Evolutionary conservation across 2,888 invertebrate genomes (phyloP), one percentile per base, ranked within the genome.

Genomic region (Alloplasta piceator): DNA sequence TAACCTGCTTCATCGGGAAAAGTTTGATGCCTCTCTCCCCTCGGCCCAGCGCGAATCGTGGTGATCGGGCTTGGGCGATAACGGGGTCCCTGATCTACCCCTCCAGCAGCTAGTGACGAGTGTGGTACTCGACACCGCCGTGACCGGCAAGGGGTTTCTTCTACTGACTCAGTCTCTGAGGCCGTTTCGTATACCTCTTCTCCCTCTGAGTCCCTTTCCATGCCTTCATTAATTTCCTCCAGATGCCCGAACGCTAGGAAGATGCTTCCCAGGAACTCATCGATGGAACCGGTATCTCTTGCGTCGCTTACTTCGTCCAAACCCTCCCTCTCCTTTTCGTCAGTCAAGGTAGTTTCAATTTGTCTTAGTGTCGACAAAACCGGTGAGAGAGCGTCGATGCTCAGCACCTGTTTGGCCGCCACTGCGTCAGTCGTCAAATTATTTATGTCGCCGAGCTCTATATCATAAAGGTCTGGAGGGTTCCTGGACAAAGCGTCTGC

Each of bases 401-500:
- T 70, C 60, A 48, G 9, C 14, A 38, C 48, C 14, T 70, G 70
- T 10, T 60, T 39, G 36, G 48, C 38, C 58, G 70, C 3, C 14
- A 6, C 36, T 6, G 12, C 3, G 39, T 55, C 67, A 14, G 41
- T 14, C 48, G 46, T 48, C 7, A 6, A 5, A 10, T 56, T 48
- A 12, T 52, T 16, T n/a, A 12, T 64, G 2, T 63, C 12, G 63
- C 64, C 61, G 7, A 6, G 52, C n/a, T 16, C 9, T 26, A 43
- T 55, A 7, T 72, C 63, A 4, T 73, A 38, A 6, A 64, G 56
- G 56, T 73, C 50, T 0, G 64, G 56, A 36, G 66, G 72, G 46
- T 78, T 75, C 12, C 50, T 43, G 10, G 66, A 85, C 12, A 87
- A 75, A 26, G 85, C 86, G 67, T 90, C 91, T 6, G 87, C 90